Conservation (phyloP, 2,888 invertebrate genomes). For the Mesorhabditis sp. region DNA sequence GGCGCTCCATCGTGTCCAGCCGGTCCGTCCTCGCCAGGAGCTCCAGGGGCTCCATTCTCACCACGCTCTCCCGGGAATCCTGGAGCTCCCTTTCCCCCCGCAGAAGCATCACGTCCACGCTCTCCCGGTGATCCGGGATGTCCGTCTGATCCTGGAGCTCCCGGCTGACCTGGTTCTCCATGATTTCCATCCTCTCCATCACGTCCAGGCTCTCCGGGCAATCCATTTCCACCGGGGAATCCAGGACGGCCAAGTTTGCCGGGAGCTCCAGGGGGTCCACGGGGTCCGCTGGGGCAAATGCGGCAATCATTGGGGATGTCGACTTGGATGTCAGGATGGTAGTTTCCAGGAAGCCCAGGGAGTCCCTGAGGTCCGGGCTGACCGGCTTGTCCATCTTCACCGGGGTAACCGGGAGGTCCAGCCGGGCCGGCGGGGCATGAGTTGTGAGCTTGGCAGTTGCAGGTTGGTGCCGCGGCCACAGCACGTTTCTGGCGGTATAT, state of each 20-base stretch:
- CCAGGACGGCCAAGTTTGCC: constrained; percentile 28
- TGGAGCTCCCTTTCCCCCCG: constrained; percentile 30
- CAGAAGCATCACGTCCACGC: constrained; percentile 17
- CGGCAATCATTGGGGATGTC: constrained; percentile 10
- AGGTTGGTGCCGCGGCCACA: constrained; percentile 1
- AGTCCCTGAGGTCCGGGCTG: constrained; percentile 11
- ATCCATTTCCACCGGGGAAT: constrained; percentile 27
- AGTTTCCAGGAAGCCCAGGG: constrained; percentile 11
- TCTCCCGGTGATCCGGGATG: constrained; percentile 26
- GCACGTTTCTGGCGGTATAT: constrained; percentile 10
- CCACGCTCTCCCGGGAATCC: constrained; percentile 32
- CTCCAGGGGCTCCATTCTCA: constrained; percentile 29
- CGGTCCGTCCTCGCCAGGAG: constrained; percentile 25
- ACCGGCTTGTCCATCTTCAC: constrained; percentile 8
- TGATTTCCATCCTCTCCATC: constrained; percentile 28
- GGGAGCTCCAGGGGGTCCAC: constrained; percentile 26
- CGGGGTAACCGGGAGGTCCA: constrained; percentile 12
- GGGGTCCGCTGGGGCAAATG: constrained; percentile 24
- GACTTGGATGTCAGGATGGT: constrained; percentile 6
- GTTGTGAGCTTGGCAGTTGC: constrained; percentile 13
- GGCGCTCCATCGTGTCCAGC: constrained; percentile 25
- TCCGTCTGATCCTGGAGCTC: constrained; percentile 27
- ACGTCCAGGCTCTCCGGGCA: constrained; percentile 25
- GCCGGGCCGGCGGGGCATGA: constrained; percentile 12
- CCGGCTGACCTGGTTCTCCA: constrained; percentile 27